Evolutionary conservation across 2,113 vertebrate species (phyloP).

Genomic region (Nothoprocta perdicaria): DNA sequence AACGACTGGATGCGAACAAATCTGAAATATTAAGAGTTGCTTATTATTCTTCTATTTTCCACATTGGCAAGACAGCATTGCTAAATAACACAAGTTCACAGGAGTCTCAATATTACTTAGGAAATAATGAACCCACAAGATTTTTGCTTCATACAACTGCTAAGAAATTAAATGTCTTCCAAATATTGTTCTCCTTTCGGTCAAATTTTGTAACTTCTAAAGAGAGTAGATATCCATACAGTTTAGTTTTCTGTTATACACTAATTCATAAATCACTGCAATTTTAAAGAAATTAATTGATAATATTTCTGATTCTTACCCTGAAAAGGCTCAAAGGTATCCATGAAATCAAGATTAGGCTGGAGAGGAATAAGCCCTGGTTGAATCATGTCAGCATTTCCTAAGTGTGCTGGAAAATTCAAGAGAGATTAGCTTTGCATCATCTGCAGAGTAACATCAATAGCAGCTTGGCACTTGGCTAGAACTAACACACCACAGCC

Average conservation of each 20-base stretch:
- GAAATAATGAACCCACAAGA: neutral
- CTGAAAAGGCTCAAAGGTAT: slow-evolving; percentile 95
- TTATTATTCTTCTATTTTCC: neutral
- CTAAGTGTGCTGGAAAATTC: slow-evolving; percentile 86
- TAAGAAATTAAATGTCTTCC: neutral
- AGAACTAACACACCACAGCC: neutral
- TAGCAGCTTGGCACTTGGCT: neutral
- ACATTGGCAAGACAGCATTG: neutral
- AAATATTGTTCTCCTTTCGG: neutral
- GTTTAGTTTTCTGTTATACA: neutral
- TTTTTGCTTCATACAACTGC: neutral
- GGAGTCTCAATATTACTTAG: neutral
- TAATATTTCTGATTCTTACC: slow-evolving; percentile 75
- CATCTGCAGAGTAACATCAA: neutral
- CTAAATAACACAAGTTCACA: neutral
- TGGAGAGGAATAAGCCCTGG: slow-evolving; percentile 95
- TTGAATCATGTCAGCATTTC: slow-evolving; percentile 99
- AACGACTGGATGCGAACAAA: slow-evolving; percentile 90
- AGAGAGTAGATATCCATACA: neutral
- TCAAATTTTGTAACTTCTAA: neutral
- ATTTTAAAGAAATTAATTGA: neutral
- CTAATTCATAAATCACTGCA: neutral
- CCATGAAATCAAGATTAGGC: slow-evolving; percentile 98
- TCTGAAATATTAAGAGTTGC: slow-evolving; percentile 76
- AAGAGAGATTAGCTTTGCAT: neutral